These are phyloP conservation scores for Ailuropoda melanoleuca DNA, from an alignment of 2,113 vertebrate species.

Conservation along the genomic window DNA sequence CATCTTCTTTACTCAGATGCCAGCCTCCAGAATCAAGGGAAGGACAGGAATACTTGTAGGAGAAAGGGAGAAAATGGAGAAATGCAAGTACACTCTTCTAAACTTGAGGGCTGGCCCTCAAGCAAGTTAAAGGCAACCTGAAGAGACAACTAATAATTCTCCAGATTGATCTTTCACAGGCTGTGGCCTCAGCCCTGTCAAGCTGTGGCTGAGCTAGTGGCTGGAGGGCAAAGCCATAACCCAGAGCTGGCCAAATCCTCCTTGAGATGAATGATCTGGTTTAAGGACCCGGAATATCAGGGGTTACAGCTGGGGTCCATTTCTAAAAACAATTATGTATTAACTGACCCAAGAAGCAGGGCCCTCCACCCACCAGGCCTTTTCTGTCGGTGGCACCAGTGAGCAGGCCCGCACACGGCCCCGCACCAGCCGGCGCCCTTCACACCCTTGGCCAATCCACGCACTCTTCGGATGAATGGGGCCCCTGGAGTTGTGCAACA, in stretches of 20 bases:
- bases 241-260: slow-evolving; percentile 5
- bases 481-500: slow-evolving; percentile 49
- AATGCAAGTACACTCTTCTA: not conserved
- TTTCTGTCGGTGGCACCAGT: not conserved
- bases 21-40: not conserved
- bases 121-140: slow-evolving; percentile 20
- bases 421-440: not conserved
- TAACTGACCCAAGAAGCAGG: not conserved
- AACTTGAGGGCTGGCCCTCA: not conserved
- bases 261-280: slow-evolving; percentile 22
- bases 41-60: not conserved
- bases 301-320: not conserved
- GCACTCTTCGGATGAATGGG: slow-evolving; percentile 41
- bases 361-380: not conserved
- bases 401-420: not conserved
- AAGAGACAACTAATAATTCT: slow-evolving; percentile 30
- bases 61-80: not conserved
- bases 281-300: not conserved
- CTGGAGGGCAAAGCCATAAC: slow-evolving; percentile 27
- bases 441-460: not conserved
- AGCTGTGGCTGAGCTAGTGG: not conserved
- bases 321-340: slow-evolving; percentile 52
- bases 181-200: not conserved
- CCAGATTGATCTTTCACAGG: not conserved
- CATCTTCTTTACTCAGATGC: not conserved